A percentile compares a stretch with the other conserved stretches of the same genome.
Conservation (phyloP, 2,888 invertebrate genomes). For the Trichogramma evanescens region DNA sequence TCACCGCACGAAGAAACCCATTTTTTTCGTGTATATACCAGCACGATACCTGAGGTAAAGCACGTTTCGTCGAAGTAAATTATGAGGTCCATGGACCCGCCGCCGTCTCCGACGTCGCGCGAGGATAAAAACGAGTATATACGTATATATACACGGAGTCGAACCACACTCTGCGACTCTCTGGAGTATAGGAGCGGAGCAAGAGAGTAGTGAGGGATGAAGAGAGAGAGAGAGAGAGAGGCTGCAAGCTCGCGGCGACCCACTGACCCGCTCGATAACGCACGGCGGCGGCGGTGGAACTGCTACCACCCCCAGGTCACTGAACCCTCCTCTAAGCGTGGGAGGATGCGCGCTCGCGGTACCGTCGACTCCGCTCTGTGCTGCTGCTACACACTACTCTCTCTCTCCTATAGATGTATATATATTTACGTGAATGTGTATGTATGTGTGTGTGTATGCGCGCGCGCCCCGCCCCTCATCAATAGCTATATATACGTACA, state of each 20-base stretch:
- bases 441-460: too few relatives aligned
- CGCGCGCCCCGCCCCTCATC: too few relatives aligned
- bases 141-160: slow-evolving; percentile 21
- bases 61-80: too few relatives aligned
- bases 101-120: slow-evolving; percentile 26
- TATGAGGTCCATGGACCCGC: slow-evolving; percentile 19
- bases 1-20: too few relatives aligned
- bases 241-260: slow-evolving; percentile 52
- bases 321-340: slow-evolving; percentile 36
- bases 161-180: slow-evolving; percentile 42
- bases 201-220: slow-evolving; percentile 31
- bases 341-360: slow-evolving; percentile 25
- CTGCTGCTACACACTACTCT: neutral
- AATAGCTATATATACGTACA: too few relatives aligned
- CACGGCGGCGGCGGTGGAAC: neutral
- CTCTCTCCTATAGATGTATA: slow-evolving; percentile 8
- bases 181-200: slow-evolving; percentile 7
- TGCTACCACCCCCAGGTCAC: slow-evolving; percentile 41
- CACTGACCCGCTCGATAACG: slow-evolving; percentile 56
- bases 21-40: too few relatives aligned
- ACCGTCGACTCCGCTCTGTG: slow-evolving; percentile 14
- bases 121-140: slow-evolving; percentile 5
- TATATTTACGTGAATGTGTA: slow-evolving; percentile 1
- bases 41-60: too few relatives aligned
- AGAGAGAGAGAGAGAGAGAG: slow-evolving; percentile 21